Base-by-base conservation (phyloP, 1,140 invertebrate species). In the Pseudomyrmex sp. region DNA sequence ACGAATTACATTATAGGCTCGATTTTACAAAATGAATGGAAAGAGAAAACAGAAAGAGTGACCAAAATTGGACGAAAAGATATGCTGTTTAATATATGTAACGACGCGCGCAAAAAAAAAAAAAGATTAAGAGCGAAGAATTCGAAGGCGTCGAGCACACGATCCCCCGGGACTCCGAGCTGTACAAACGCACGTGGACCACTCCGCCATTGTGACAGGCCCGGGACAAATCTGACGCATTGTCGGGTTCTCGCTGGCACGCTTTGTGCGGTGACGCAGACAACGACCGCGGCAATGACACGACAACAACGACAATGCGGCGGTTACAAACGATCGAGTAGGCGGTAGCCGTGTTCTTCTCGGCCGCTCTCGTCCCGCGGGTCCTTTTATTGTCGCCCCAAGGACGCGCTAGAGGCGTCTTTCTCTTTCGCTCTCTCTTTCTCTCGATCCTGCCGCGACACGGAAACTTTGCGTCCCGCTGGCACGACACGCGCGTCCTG, bases 331-430 rank as follows among this genome's bases (percentile, higher is more conserved):
- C 88, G 88, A 85, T 87, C 74, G 86, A 88, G 89, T 91, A 79
- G 89, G 89, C 89, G 89, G 89, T 91, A 91, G 91, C 63, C 86
- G 85, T 92, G 91, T 92, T 92, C 91, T 90, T 86, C 77, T 86
- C 77, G 86, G 18, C 20, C 9, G 46, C 44, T 46, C 44, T 46
- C 15, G 66, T 89, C 83, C 82, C 23, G 20, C 65, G 69, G 75
- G 35, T 15, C 65, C 73, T 85, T 85, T 91, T 86, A 91, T 92
- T 92, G 88, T 92, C 80, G 56, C 72, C 63, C 66, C 62, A 80
- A 72, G 63, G 83, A 70, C 77, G 58, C 66, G 35, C 48, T 20
- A 65, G 58, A n/a, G 73, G 26, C 7, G 35, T 35, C 35, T 35
- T 7, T 35, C 35, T 35, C 35, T 5, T 23, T 10, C 26, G 66